These are phyloP conservation scores for Gracilinanus agilis DNA, from an alignment of 2,113 vertebrate species.

Conservation along the genomic window DNA sequence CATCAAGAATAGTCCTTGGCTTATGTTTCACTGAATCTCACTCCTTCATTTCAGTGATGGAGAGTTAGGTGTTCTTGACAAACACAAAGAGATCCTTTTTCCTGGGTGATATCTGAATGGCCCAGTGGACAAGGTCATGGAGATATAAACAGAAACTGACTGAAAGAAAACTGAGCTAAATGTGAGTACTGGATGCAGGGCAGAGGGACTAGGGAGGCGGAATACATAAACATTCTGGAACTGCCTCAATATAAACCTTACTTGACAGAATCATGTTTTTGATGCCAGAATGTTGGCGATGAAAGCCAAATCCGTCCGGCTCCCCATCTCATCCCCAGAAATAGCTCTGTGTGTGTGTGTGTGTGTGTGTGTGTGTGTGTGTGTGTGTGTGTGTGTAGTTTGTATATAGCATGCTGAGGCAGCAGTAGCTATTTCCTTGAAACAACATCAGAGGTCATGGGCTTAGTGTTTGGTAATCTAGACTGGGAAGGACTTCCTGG, in stretches of 20 bases:
- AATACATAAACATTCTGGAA: neutral
- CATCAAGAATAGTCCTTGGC: neutral
- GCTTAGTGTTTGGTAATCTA: too few species aligned
- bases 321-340: neutral
- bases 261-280: conserved; percentile 1
- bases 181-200: neutral
- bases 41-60: neutral
- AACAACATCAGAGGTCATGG: neutral
- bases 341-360: neutral
- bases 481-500: too few species aligned
- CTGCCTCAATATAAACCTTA: neutral
- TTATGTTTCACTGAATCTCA: neutral
- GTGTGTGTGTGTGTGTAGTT: neutral
- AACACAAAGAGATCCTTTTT: neutral
- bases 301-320: neutral
- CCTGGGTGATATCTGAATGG: neutral
- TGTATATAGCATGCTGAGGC: neutral
- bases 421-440: neutral
- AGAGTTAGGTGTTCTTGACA: neutral
- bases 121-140: neutral
- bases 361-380: neutral
- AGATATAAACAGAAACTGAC: neutral
- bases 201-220: neutral
- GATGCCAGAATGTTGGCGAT: neutral
- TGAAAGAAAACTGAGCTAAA: neutral